Base-by-base conservation (phyloP, 2,797 vertebrate genomes). In the Neoniphon sammara region DNA sequence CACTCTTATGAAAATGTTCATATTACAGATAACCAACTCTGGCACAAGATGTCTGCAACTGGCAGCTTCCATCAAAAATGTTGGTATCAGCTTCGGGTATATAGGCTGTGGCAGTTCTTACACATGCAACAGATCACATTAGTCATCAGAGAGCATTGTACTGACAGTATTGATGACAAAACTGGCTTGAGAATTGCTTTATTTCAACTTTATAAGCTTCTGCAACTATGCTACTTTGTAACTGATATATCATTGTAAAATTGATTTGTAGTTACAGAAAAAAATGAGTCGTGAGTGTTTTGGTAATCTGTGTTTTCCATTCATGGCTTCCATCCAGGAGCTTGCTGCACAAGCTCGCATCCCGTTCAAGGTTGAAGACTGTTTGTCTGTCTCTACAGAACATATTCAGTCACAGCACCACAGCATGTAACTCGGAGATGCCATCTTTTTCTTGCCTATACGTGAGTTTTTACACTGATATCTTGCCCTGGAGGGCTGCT, bases 401-500 rank as follows among this genome's bases (percentile, higher is more conserved):
- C 42, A 75, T 31, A 53, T 53, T 56, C 39, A 54, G 57, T 56
- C 39, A 54, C 70, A 67, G 31, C 25, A 11, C 53, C 60, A 23
- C 36, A 62, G 39, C 62, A 25, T 60, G 53, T 66, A 72, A 60
- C 20, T 63, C 59, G 62, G n/a, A 47, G 59, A 55, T 47, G 61
- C 3, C 31, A 23, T 67, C 55, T 55, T 21, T 52, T 14, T 77
- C 36, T 64, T 66, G 61, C 64, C 53, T 69, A 74, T 17, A 1
- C 52, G n/a, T n/a, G n/a, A 55, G 34, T 27, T 56, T 78, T 78
- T 71, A 49, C 53, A 31, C 12, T 34, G 49, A 72, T 53, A 39
- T 68, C 56, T 73, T 66, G 23, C 53, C 46, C 17, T n/a, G 21
- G 39, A 44, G 61, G 58, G 62, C 54, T 30, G 55, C 53, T 25